Percentiles rank a stretch among this genome's conserved stretches.
Conservation (phyloP, 2,888 invertebrate species). For the Dorcus parallelipipedus region DNA sequence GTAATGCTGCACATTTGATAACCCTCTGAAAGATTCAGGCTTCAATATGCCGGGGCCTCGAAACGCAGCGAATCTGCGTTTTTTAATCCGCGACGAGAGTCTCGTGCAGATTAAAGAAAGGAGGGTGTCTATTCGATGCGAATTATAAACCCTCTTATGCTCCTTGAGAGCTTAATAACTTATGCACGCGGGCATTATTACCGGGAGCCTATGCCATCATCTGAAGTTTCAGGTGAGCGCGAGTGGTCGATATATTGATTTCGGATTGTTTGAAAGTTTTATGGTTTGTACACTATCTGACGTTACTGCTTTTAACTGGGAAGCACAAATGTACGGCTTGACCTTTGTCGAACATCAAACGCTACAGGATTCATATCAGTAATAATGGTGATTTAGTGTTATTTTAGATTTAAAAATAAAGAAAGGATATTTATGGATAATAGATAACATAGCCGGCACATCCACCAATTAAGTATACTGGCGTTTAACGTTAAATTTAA, state of each 20-base stretch:
- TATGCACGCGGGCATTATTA: slow-evolving; percentile 16
- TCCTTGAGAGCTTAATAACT: slow-evolving; percentile 13
- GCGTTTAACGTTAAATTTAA: too few species aligned
- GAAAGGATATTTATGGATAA: too few species aligned
- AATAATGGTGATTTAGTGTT: too few species aligned
- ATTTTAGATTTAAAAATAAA: too few species aligned
- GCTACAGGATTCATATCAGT: too few species aligned
- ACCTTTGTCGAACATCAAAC: too few species aligned
- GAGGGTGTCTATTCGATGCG: slow-evolving; percentile 8
- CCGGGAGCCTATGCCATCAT: slow-evolving; percentile 3
- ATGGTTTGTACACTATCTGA: too few species aligned
- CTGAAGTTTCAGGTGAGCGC: neutral
- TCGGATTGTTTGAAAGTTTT: slow-evolving; percentile 1
- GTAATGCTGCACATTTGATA: too few species aligned
- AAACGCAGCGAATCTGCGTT: neutral
- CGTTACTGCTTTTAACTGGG: too few species aligned
- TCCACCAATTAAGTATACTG: too few species aligned
- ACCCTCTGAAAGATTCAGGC: neutral
- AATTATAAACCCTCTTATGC: slow-evolving; percentile 11
- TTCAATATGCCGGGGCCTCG: neutral
- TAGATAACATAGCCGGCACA: too few species aligned
- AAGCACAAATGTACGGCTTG: too few species aligned
- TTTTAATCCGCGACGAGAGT: slow-evolving; percentile 1
- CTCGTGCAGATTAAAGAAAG: neutral
- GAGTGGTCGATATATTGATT: neutral